phyloP scores from a whole-genome alignment of 2,888 invertebrate genomes.

The Lordiphosa fenestrarum region DNA sequence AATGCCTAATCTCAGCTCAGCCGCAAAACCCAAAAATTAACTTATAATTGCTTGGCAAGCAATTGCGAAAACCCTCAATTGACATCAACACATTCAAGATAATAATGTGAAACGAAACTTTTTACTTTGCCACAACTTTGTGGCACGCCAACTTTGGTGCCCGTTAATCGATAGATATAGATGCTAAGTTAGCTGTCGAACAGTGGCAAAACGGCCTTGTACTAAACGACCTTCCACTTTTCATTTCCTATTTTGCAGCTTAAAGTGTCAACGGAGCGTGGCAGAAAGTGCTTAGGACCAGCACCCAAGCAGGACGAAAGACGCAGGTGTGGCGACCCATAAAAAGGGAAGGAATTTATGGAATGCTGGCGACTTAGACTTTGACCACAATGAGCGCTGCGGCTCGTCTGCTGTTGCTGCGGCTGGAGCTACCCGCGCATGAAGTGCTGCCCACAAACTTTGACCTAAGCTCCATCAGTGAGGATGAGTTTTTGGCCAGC shows the following conservation, averaged over 20 bases:
- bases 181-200: constrained; percentile 21
- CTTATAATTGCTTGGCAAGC: neutral
- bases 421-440: constrained; percentile 37
- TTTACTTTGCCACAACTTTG: neutral
- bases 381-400: constrained; percentile 31
- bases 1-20: no score
- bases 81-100: constrained; percentile 1
- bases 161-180: constrained; percentile 26
- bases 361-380: constrained; percentile 5
- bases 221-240: constrained; percentile 56
- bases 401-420: constrained; percentile 31
- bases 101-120: constrained; percentile 5
- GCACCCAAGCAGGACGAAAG: constrained; percentile 18
- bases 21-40: neutral
- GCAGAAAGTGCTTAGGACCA: constrained; percentile 2
- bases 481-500: constrained; percentile 67
- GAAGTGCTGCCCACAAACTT: constrained; percentile 47
- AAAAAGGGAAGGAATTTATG: constrained; percentile 39
- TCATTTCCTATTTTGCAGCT: constrained; percentile 66
- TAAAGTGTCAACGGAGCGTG: constrained; percentile 52
- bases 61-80: neutral
- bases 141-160: neutral
- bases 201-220: constrained; percentile 21
- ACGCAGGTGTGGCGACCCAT: constrained; percentile 16
- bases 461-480: constrained; percentile 56